Evolutionary conservation across 37 sponge, comb jelly and placozoan genomes (phyloP).

Genomic region (Halichondria panicea): DNA sequence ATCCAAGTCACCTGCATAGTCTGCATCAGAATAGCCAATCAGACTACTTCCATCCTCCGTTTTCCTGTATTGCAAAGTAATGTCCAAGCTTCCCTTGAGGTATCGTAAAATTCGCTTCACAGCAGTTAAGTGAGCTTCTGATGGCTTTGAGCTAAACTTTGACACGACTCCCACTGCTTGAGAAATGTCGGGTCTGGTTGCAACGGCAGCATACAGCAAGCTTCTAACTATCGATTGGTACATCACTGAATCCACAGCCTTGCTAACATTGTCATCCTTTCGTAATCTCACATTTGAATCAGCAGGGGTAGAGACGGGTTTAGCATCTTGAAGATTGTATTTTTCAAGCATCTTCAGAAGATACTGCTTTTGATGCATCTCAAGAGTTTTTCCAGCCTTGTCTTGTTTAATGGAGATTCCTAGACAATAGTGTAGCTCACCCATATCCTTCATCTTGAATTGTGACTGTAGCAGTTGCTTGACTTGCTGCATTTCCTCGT

Average conservation of each 20-base stretch:
- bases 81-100: slow-evolving; percentile 39
- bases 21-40: slow-evolving; percentile 57
- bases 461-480: slow-evolving; percentile 12
- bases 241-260: slow-evolving; percentile 18
- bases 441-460: slow-evolving; percentile 67
- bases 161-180: slow-evolving; percentile 52
- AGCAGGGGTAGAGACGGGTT: slow-evolving; percentile 35
- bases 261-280: slow-evolving; percentile 54
- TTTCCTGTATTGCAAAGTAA: slow-evolving; percentile 21
- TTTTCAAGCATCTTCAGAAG: slow-evolving; percentile 30
- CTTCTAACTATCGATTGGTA: slow-evolving; percentile 69
- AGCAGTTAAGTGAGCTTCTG: slow-evolving; percentile 45
- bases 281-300: slow-evolving; percentile 11
- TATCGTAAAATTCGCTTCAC: slow-evolving; percentile 49
- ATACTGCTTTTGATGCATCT: slow-evolving; percentile 53
- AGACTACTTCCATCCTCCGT: slow-evolving; percentile 6
- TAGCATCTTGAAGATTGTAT: slow-evolving; percentile 30
- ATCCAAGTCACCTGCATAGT: slow-evolving; percentile 52
- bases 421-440: slow-evolving; percentile 48
- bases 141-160: slow-evolving; percentile 29
- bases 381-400: slow-evolving; percentile 3
- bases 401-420: slow-evolving; percentile 36
- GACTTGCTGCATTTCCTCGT: slow-evolving; percentile 29
- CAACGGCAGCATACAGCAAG: slow-evolving; percentile 37
- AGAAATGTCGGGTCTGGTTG: slow-evolving; percentile 47